Conservation (phyloP, 2,113 vertebrate genomes). For the Tetraodon nigroviridis region DNA sequence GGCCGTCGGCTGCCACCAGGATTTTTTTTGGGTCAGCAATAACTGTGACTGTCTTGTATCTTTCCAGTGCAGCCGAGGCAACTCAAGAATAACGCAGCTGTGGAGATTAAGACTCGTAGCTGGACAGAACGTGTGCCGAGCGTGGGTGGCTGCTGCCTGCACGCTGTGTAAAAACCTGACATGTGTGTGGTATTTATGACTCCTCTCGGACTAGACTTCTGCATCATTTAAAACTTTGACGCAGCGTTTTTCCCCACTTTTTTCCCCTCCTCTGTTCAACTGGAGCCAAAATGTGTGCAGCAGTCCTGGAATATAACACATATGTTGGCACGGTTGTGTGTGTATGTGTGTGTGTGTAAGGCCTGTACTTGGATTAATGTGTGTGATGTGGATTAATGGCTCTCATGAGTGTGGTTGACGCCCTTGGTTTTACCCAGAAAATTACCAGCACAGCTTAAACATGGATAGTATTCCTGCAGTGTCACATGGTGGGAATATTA, state of each 20-base stretch:
- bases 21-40: too few species aligned
- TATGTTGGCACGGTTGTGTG: constrained; percentile 53
- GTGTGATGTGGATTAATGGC: constrained; percentile 61
- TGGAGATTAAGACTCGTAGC: constrained; percentile 13
- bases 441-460: constrained; percentile 17
- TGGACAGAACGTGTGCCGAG: constrained; percentile 8
- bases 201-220: constrained; percentile 62
- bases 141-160: constrained; percentile 44
- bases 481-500: too few species aligned
- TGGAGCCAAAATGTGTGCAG: constrained; percentile 64
- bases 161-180: constrained; percentile 34
- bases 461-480: constrained; percentile 21
- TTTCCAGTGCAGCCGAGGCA: background rate
- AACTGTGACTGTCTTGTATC: too few species aligned
- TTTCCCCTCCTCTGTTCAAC: constrained; percentile 10
- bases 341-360: constrained; percentile 60
- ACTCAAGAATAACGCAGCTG: constrained; percentile 2
- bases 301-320: constrained; percentile 73
- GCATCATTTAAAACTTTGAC: constrained; percentile 64
- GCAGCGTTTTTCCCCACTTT: constrained; percentile 55
- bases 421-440: constrained; percentile 44
- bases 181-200: constrained; percentile 71
- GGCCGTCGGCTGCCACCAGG: too few species aligned
- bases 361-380: constrained; percentile 53
- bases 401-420: constrained; percentile 56